Percentiles rank a stretch among this genome's conserved stretches.
phyloP scores from a whole-genome alignment of 2,888 invertebrate species.

The Apodemia mormo region DNA sequence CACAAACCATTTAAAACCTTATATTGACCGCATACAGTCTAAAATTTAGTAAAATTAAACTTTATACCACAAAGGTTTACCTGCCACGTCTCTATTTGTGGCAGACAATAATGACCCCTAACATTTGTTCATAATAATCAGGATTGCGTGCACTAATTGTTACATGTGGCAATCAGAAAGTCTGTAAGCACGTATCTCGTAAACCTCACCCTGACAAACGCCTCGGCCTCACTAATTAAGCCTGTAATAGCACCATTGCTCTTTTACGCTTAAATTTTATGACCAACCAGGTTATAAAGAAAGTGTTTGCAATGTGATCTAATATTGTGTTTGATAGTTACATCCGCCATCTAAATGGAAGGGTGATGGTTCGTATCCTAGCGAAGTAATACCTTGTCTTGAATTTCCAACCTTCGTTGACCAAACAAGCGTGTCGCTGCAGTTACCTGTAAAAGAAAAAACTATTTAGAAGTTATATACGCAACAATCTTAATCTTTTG shows the following conservation, averaged over 20 bases:
- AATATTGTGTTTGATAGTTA: neutral
- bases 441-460: too few relatives aligned
- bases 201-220: constrained; percentile 64
- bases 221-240: constrained; percentile 61
- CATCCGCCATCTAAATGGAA: neutral
- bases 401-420: too few relatives aligned
- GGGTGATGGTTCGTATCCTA: neutral
- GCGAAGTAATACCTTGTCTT: too few relatives aligned
- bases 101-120: constrained; percentile 7
- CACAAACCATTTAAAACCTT: neutral
- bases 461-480: too few relatives aligned
- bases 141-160: constrained; percentile 9
- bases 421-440: too few relatives aligned
- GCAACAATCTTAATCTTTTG: too few relatives aligned
- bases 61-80: neutral
- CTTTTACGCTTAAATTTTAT: constrained; percentile 69
- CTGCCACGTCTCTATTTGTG: neutral
- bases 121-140: constrained; percentile 13
- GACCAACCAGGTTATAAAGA: constrained; percentile 49
- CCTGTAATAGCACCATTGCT: constrained; percentile 66
- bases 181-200: constrained; percentile 52
- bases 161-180: neutral
- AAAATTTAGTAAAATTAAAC: neutral
- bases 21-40: neutral
- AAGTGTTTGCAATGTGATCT: constrained; percentile 10